Base-by-base conservation (phyloP, 2,113 vertebrate species). In the Pimephales promelas region DNA sequence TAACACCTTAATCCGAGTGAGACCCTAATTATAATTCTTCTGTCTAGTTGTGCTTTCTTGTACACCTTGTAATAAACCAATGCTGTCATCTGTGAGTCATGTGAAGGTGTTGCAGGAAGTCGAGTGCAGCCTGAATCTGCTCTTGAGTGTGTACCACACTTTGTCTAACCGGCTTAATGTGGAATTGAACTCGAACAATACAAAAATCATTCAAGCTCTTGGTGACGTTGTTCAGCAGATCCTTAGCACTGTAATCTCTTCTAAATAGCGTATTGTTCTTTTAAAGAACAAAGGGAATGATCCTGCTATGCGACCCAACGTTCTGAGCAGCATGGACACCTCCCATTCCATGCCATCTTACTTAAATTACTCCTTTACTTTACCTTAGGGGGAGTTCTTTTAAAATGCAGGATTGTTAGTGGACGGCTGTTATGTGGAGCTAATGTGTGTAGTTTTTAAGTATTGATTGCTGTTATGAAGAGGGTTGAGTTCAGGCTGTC, bases 151-250 rank as follows among this genome's bases (percentile, higher is more conserved):
- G 11, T 70, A 2, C 78, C 13, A 11, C 14, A 49, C 57, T 70
- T 61, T 85, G 40, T 85, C 80, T 81, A 40, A 82, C 70, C 83
- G 57, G 75, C 61, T 73, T 85, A 84, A 83, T 52, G 72, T 45
- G 70, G 64, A 54, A 26, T 24, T 77, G 52, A 56, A 56, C 28
- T 54, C 1, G 1, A 70, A 71, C 64, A 81, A 70, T 56, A 36
- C 24, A 70, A 68, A 56, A 24, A 74, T 20, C 52, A 54, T 73
- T 57, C 61, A 52, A 75, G 8, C 81, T 57, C 64, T 34, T 24
- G 56, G 26, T 73, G 72, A 75, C 45, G 26, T 76, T 74, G 62
- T 47, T 28, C 74, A 26, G 45, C 54, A 79, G 24, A 75, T 62
- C 43, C 45, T 36, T 79, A 83, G 22, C 47, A 24, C 68, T 36